phyloP scores from a whole-genome alignment of 1,140 invertebrate species.

The Euura saliciscinereae region DNA sequence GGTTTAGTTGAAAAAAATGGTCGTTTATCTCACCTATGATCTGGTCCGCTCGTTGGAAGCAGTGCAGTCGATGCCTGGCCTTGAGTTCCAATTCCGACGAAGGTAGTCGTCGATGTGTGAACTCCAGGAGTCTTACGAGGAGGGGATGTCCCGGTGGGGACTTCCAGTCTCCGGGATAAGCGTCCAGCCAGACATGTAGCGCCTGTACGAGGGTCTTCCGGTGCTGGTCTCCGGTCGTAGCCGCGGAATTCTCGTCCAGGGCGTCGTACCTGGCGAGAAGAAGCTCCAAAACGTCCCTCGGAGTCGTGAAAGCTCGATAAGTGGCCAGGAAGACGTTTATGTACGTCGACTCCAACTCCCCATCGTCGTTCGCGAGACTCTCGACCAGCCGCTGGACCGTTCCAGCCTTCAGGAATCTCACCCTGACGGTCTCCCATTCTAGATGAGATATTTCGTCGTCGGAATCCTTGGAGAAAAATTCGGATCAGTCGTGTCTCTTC shows the following conservation, averaged over 20 bases:
- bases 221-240: constrained; percentile 70
- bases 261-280: constrained; percentile 81
- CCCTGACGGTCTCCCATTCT: constrained; percentile 99
- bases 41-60: constrained; percentile 62
- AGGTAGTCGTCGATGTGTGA: constrained; percentile 81
- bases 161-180: constrained; percentile 95
- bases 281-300: constrained; percentile 81
- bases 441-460: constrained; percentile 92
- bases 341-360: constrained; percentile 96
- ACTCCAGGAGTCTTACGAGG: constrained; percentile 81
- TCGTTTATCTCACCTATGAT: constrained; percentile 46
- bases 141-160: constrained; percentile 84
- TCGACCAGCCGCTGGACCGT: constrained; percentile 92
- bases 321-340: constrained; percentile 97
- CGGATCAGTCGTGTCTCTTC: no score
- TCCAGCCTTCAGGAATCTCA: constrained; percentile 95
- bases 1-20: no score
- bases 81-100: constrained; percentile 83
- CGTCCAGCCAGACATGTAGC: constrained; percentile 95
- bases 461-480: constrained; percentile 65
- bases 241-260: constrained; percentile 60
- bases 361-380: constrained; percentile 89
- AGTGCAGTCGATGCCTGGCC: constrained; percentile 69
- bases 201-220: constrained; percentile 85
- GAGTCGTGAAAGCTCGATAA: constrained; percentile 85